Conservation (phyloP, 1,140 invertebrate species). For the Drosophila azteca region DNA sequence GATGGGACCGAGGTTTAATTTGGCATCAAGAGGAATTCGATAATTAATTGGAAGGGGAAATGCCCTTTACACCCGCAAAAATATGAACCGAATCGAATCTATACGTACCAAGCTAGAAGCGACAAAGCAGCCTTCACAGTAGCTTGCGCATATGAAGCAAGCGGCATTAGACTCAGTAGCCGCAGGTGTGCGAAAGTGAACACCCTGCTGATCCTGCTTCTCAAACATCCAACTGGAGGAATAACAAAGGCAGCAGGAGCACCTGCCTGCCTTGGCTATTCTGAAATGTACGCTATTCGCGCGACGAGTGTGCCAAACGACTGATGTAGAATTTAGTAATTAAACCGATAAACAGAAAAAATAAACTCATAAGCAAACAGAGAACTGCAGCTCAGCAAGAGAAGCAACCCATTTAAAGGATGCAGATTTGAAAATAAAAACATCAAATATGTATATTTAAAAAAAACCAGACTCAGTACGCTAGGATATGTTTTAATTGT, state of each 20-base stretch:
- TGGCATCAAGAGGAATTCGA: neutral
- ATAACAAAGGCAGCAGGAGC: too few relatives aligned
- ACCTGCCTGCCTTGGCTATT: conserved; percentile 6
- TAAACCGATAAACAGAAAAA: conserved; percentile 49
- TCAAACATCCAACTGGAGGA: too few relatives aligned
- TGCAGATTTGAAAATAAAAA: neutral
- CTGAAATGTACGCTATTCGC: conserved; percentile 46
- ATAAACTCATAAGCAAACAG: conserved; percentile 8
- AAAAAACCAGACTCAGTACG: neutral
- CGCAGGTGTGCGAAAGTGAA: too few relatives aligned
- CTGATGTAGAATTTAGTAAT: conserved; percentile 82
- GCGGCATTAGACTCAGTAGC: too few relatives aligned
- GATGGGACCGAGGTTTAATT: conserved; percentile 92
- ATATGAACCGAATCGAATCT: neutral
- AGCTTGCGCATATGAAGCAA: too few relatives aligned
- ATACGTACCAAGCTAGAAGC: too few relatives aligned
- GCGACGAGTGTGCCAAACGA: conserved; percentile 83
- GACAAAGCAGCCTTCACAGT: too few relatives aligned
- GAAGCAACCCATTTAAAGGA: conserved; percentile 25
- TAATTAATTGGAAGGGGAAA: neutral
- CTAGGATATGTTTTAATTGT: neutral
- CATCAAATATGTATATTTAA: too few relatives aligned
- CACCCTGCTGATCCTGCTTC: too few relatives aligned
- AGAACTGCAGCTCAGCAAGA: conserved; percentile 15
- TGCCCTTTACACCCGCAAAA: neutral